Conservation (phyloP, 2,888 invertebrate species). For the Dastarcus helophoroides region DNA sequence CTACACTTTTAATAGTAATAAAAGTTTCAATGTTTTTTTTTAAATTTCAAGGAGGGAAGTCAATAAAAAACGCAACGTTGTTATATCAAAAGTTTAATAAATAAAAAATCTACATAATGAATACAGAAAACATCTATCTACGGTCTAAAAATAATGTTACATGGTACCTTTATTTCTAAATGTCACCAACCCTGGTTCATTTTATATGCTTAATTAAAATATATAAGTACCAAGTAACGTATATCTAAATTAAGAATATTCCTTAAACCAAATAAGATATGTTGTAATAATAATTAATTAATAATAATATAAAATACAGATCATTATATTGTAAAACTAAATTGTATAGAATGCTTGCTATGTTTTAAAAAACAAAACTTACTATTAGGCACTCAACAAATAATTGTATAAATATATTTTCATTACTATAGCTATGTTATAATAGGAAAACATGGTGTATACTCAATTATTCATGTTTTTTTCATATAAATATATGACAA, state of each 20-base stretch:
- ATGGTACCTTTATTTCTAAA: too few relatives aligned
- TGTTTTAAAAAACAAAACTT: too few relatives aligned
- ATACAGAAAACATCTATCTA: slow-evolving; percentile 11
- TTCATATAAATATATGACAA: slow-evolving; percentile 32
- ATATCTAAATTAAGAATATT: too few relatives aligned
- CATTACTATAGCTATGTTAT: slow-evolving; percentile 17
- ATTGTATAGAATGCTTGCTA: slow-evolving; percentile 11
- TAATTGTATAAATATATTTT: slow-evolving; percentile 31
- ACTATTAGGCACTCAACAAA: slow-evolving; percentile 35
- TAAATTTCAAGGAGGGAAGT: too few relatives aligned
- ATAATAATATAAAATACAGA: slow-evolving; percentile 7
- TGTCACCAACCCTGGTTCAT: too few relatives aligned
- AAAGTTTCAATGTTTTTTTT: too few relatives aligned
- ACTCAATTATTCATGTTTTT: slow-evolving; percentile 11
- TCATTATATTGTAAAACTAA: slow-evolving; percentile 17
- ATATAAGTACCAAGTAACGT: too few relatives aligned
- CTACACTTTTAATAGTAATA: too few relatives aligned
- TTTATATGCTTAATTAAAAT: too few relatives aligned
- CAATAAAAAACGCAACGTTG: too few relatives aligned
- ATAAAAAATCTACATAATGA: slow-evolving; percentile 13
- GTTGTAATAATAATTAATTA: slow-evolving; percentile 6
- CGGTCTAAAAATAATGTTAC: too few relatives aligned
- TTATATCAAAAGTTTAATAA: slow-evolving; percentile 13
- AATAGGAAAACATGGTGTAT: slow-evolving; percentile 30
- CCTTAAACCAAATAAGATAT: too few relatives aligned